Evolutionary conservation across 1,140 invertebrate genomes (phyloP).

Genomic region (Capitella teleta): DNA sequence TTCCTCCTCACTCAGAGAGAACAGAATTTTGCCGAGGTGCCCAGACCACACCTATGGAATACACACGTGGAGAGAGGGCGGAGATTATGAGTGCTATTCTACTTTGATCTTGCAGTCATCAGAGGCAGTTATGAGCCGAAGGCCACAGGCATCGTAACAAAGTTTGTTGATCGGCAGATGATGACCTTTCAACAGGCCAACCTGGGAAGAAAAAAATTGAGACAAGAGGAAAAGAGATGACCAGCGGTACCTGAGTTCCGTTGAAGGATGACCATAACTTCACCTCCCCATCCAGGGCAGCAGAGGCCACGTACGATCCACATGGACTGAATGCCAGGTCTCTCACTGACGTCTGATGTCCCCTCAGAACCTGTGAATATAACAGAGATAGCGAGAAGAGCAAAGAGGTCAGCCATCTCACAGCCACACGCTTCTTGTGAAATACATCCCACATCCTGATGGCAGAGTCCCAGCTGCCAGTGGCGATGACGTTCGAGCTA

Average conservation of each 20-base stretch:
- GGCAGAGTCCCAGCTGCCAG: conserved; percentile 36
- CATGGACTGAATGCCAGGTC: conserved; percentile 32
- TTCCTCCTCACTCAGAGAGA: conserved; percentile 18
- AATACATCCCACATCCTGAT: conserved; percentile 39
- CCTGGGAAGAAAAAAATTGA: too few relatives aligned
- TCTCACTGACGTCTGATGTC: conserved; percentile 33
- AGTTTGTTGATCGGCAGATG: conserved; percentile 32
- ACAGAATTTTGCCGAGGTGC: conserved; percentile 24
- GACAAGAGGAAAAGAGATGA: too few relatives aligned
- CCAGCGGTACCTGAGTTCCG: conserved; percentile 33
- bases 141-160: conserved; percentile 27
- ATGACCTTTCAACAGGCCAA: conserved; percentile 30
- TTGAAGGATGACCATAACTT: conserved; percentile 37
- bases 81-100: conserved; percentile 6
- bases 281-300: conserved; percentile 36
- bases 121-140: conserved; percentile 33
- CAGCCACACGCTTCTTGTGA: conserved; percentile 19
- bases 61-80: background rate
- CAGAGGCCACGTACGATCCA: conserved; percentile 38
- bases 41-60: conserved; percentile 33
- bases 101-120: conserved; percentile 39
- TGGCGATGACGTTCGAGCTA: conserved; percentile 31
- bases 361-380: conserved; percentile 25
- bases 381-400: too few relatives aligned
- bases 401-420: too few relatives aligned